Conservation (phyloP, 2,113 vertebrate genomes). For the Oostethus manadensis region DNA sequence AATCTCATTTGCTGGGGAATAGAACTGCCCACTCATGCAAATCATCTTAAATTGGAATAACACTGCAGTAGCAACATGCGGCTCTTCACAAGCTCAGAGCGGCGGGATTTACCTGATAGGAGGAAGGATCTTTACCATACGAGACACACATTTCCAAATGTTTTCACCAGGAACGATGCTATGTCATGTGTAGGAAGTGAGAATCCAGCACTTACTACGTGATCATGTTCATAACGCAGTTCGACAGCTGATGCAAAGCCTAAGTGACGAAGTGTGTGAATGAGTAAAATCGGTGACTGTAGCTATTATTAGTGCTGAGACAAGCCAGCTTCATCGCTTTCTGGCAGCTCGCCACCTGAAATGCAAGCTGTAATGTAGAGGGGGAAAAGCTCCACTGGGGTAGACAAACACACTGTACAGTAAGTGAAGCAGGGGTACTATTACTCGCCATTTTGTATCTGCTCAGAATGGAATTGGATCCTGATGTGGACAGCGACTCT, state of each 20-base stretch:
- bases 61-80: slow-evolving; percentile 32
- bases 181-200: background rate
- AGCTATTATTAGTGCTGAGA: slow-evolving; percentile 16
- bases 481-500: slow-evolving; percentile 15
- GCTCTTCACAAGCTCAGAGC: slow-evolving; percentile 15
- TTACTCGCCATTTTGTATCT: slow-evolving; percentile 23
- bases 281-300: slow-evolving; percentile 18
- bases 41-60: slow-evolving; percentile 56
- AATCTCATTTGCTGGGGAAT: slow-evolving; percentile 51
- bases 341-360: slow-evolving; percentile 19
- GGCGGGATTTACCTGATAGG: slow-evolving; percentile 34
- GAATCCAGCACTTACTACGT: background rate
- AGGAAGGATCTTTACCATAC: background rate
- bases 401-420: slow-evolving; percentile 27
- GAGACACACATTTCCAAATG: background rate
- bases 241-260: slow-evolving; percentile 2
- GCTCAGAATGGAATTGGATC: slow-evolving; percentile 35
- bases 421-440: slow-evolving; percentile 34
- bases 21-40: slow-evolving; percentile 45
- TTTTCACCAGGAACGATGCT: slow-evolving; percentile 2
- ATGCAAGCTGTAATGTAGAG: slow-evolving; percentile 1
- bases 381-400: background rate
- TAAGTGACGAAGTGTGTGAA: slow-evolving; percentile 16
- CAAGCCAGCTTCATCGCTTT: slow-evolving; percentile 2
- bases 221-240: background rate